Percentiles rank a stretch among this genome's conserved stretches.
Evolutionary conservation across 2,888 invertebrate genomes (phyloP).

Genomic region (Hoplodrina blanda): DNA sequence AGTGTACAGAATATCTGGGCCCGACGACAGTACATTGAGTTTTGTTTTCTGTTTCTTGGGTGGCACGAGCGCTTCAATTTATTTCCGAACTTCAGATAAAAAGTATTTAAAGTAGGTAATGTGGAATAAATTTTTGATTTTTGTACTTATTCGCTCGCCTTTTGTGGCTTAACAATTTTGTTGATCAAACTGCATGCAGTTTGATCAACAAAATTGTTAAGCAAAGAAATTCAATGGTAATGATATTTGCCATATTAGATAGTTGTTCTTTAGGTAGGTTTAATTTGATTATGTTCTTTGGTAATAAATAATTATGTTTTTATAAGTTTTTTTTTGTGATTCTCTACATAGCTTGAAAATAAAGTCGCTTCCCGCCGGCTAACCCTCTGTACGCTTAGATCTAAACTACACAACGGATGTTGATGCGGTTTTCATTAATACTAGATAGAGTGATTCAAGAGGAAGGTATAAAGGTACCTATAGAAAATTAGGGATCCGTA

Average conservation of each 20-base stretch:
- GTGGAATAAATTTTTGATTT: constrained; percentile 64
- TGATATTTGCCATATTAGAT: constrained; percentile 56
- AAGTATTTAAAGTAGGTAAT: constrained; percentile 69
- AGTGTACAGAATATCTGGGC: constrained; percentile 63
- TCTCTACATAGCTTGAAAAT: no score
- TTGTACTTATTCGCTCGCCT: constrained; percentile 53
- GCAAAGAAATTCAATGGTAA: constrained; percentile 65
- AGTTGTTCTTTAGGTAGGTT: constrained; percentile 9
- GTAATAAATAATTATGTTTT: not conserved
- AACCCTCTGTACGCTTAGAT: no score
- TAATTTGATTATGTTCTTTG: constrained; percentile 14
- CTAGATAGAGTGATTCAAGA: no score
- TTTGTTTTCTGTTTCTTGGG: constrained; percentile 69
- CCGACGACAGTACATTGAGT: constrained; percentile 60
- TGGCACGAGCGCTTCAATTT: constrained; percentile 69
- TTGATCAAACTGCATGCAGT: constrained; percentile 54
- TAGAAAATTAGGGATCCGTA: no score
- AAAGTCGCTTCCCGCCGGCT: no score
- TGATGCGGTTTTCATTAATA: no score
- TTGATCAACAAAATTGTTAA: no score
- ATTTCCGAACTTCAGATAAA: constrained; percentile 71
- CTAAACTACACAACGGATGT: no score
- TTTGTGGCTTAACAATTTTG: constrained; percentile 58
- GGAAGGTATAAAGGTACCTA: no score
- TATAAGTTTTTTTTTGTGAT: not conserved